A percentile compares a stretch with the other conserved stretches of the same genome.
Evolutionary conservation across 2,888 invertebrate species (phyloP).

Genomic region (Pocota personata): DNA sequence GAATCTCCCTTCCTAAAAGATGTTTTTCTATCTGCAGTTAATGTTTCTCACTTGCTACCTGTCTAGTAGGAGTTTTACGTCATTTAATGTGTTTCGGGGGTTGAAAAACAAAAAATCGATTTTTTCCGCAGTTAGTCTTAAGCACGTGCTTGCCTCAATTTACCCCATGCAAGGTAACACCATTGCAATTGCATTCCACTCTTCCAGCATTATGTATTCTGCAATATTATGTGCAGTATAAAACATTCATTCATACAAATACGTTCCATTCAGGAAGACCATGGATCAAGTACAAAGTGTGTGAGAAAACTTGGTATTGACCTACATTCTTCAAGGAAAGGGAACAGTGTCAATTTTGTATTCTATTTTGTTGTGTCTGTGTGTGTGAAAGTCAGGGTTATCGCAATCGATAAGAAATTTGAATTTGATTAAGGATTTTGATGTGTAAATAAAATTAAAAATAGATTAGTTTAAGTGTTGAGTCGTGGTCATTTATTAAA

Average conservation of each 20-base stretch:
- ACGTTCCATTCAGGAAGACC: constrained; percentile 45
- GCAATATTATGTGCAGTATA: constrained; percentile 11
- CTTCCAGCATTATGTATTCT: not conserved
- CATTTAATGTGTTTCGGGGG: not conserved
- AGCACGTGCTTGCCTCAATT: constrained; percentile 37
- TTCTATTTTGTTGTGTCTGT: not conserved
- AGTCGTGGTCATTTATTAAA: constrained; percentile 8
- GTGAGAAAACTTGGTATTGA: constrained; percentile 17
- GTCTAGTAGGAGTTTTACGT: not conserved
- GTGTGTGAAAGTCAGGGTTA: constrained; percentile 16
- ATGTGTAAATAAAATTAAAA: constrained; percentile 8
- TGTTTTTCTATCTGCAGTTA: no score
- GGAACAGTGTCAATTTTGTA: constrained; percentile 2
- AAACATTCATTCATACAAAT: constrained; percentile 65
- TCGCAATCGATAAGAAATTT: constrained; percentile 43
- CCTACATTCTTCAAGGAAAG: constrained; percentile 19
- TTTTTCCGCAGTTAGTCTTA: not conserved
- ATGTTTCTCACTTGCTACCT: not conserved
- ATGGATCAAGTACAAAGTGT: constrained; percentile 6
- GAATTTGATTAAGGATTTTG: constrained; percentile 20
- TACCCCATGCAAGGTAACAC: constrained; percentile 25
- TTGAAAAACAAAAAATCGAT: constrained; percentile 16
- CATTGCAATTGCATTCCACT: not conserved
- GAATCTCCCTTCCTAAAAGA: no score
- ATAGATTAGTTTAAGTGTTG: constrained; percentile 12